phyloP scores from a whole-genome alignment of 1,140 invertebrate species.

The Helicorthomorpha holstii region DNA sequence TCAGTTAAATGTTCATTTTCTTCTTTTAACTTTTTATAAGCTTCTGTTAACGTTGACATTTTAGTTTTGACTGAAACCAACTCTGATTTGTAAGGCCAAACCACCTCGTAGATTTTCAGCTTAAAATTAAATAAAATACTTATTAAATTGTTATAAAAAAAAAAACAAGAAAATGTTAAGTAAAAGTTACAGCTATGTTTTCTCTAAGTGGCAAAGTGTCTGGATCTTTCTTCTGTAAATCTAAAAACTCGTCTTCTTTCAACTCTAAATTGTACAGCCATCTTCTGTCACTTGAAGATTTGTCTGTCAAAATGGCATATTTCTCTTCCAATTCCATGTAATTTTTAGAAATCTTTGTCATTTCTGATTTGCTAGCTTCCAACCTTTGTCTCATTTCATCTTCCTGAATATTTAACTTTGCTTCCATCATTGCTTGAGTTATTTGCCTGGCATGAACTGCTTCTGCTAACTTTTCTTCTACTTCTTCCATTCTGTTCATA shows the following conservation, averaged over 20 bases:
- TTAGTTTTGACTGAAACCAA: neutral
- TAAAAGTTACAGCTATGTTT: slow-evolving; percentile 23
- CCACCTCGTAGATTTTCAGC: neutral
- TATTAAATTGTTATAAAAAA: too few species aligned
- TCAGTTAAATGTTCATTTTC: neutral
- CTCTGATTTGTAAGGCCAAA: neutral
- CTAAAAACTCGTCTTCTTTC: slow-evolving; percentile 23
- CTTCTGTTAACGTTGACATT: neutral
- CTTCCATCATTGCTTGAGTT: slow-evolving; percentile 22
- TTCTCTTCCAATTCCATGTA: slow-evolving; percentile 25
- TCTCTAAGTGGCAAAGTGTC: slow-evolving; percentile 24
- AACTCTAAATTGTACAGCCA: slow-evolving; percentile 20
- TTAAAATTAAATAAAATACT: too few species aligned
- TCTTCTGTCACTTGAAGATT: slow-evolving; percentile 20
- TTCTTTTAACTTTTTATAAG: neutral
- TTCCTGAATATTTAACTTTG: slow-evolving; percentile 23
- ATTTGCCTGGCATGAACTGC: slow-evolving; percentile 25
- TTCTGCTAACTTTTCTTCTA: slow-evolving; percentile 27
- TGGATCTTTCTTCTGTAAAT: slow-evolving; percentile 18
- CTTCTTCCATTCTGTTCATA: slow-evolving; percentile 22
- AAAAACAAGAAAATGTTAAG: too few species aligned
- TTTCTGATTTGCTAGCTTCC: slow-evolving; percentile 21
- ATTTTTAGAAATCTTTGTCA: slow-evolving; percentile 21
- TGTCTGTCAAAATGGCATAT: slow-evolving; percentile 24
- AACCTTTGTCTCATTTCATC: slow-evolving; percentile 22